Base-by-base conservation (phyloP, 2,113 vertebrate species). In the Apodemus sylvaticus region DNA sequence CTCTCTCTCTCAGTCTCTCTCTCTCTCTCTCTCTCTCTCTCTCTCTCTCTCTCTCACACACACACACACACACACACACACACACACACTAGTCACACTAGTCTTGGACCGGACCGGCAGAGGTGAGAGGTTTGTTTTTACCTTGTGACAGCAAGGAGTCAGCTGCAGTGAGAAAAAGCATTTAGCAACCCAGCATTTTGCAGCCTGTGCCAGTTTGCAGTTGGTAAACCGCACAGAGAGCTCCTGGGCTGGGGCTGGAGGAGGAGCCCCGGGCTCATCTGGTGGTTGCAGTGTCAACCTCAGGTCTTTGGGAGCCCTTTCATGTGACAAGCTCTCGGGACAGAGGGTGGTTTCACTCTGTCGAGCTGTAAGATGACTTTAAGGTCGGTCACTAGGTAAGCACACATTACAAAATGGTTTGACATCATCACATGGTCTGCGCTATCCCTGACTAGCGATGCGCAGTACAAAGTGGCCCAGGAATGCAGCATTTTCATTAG, bases 191-290 rank as follows among this genome's bases (percentile, higher is more conserved):
- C 42, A 53, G 51, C 3, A 34, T 55, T 92, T 74, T 86, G 64
- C 45, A 73, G 74, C 82, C 81, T 51, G 45, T 16, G 66, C 90
- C n/a, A 76, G 83, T 87, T 90, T 86, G 73, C 36, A 6, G 68
- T 91, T 88, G 94, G 55, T 70, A 79, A 96, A 96, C 86, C 96
- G 29, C 88, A 42, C 48, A 70, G 82, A 53, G 70, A 53, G 70
- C 82, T 89, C 19, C n/a, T 1, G 6, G 48, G 62, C 51, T 2
- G 7, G 45, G 60, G 51, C 26, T 6, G 45, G 6, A 64, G 55
- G 88, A 83, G 66, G 66, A 55, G 45, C 19, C 14, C 45, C 19
- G 79, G 42, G 55, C 74, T 87, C 77, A 79, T 71, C 70, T 86
- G 36, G 48, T 4, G 89, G 20, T 42, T 77, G 71, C 34, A 39